These are phyloP conservation scores for Celastrina argiolus DNA, from an alignment of 2,888 invertebrate species.

Conservation along the genomic window DNA sequence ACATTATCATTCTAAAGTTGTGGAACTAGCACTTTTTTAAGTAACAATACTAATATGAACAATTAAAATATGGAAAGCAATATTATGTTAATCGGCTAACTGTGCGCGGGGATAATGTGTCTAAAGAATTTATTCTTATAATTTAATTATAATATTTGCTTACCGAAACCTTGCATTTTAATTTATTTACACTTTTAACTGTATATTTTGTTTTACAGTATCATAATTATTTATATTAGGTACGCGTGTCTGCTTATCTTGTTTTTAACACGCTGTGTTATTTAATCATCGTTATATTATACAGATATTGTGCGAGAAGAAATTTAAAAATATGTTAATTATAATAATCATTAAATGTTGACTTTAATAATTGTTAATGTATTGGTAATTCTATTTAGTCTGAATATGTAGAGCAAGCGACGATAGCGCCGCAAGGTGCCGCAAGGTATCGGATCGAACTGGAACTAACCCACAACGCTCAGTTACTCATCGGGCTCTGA, in stretches of 20 bases:
- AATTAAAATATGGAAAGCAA: background rate
- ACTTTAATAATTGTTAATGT: no score
- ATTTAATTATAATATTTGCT: background rate
- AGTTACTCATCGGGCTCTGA: slow-evolving; percentile 36
- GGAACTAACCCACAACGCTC: background rate
- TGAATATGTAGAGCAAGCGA: background rate
- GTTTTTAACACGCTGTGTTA: background rate
- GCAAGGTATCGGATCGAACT: background rate
- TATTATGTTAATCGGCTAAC: background rate
- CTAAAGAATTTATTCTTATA: background rate
- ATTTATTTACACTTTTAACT: background rate
- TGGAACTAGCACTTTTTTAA: no score
- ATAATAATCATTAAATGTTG: background rate
- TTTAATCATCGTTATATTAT: background rate
- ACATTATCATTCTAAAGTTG: no score
- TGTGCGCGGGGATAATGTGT: background rate
- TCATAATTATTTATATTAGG: background rate
- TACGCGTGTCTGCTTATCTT: background rate
- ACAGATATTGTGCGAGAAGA: no score
- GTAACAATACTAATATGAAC: no score
- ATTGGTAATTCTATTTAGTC: no score
- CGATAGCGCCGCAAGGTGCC: background rate
- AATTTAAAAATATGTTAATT: background rate
- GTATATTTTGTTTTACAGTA: background rate
- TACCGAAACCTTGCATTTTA: background rate